A percentile compares a stretch with the other conserved stretches of the same genome.
These are phyloP conservation scores for Halesus radiatus DNA, from an alignment of 1,140 invertebrate genomes.

Conservation along the genomic window DNA sequence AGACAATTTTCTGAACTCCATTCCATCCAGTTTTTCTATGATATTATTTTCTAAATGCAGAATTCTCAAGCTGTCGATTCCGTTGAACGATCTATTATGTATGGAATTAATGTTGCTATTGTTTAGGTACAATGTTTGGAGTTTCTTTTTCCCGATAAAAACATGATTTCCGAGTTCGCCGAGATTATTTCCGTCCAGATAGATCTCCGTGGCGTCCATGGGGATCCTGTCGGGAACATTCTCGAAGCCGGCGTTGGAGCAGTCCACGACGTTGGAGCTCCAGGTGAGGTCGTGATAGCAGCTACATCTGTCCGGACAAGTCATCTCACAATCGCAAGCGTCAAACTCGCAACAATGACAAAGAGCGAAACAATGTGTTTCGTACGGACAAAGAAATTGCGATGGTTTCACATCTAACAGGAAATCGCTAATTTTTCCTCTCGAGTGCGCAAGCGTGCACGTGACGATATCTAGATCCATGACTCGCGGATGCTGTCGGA, in stretches of 20 bases:
- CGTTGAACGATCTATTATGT: conserved; percentile 88
- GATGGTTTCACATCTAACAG: conserved; percentile 83
- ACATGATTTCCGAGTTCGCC: conserved; percentile 86
- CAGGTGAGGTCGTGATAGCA: conserved; percentile 93
- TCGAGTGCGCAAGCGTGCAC: conserved; percentile 85
- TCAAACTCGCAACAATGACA: conserved; percentile 94
- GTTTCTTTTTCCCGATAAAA: conserved; percentile 89
- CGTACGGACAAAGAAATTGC: conserved; percentile 89
- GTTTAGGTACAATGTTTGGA: conserved; percentile 86
- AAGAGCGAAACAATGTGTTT: conserved; percentile 88
- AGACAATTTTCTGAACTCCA: conserved; percentile 81
- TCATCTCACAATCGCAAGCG: conserved; percentile 93
- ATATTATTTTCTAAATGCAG: conserved; percentile 88
- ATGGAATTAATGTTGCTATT: conserved; percentile 84
- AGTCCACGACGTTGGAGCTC: conserved; percentile 92
- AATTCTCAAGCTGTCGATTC: conserved; percentile 79
- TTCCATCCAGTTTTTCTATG: conserved; percentile 81
- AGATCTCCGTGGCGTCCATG: conserved; percentile 92
- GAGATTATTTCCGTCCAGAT: conserved; percentile 89
- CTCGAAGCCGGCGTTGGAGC: conserved; percentile 82
- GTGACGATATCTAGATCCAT: conserved; percentile 88
- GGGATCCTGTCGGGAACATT: conserved; percentile 84
- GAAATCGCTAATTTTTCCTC: conserved; percentile 75
- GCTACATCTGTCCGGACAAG: conserved; percentile 87
- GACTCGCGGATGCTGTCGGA: conserved; percentile 84